Base-by-base conservation (phyloP, 1,140 invertebrate species). In the Zelostemma sp. region DNA sequence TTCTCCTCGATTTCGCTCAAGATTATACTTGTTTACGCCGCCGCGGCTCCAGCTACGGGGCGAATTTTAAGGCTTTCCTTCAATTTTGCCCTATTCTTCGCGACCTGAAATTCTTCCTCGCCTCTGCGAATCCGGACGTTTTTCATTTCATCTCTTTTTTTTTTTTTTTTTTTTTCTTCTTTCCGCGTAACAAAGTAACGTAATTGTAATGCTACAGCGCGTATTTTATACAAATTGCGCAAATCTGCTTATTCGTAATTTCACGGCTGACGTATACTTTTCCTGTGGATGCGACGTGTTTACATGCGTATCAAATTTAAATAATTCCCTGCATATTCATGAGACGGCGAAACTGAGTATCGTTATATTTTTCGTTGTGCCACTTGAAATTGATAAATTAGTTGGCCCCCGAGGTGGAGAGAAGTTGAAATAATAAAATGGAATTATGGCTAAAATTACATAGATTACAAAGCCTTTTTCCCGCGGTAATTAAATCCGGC, bases 1-100 rank as follows among this genome's bases (percentile, higher is more conserved):
- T n/a, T n/a, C n/a, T n/a, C n/a, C 65, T 53, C 57, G 53, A 68
- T 68, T 61, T 68, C 57, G 35, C 12, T 46, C 59, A 6, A 17
- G 18, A 15, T 41, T 21, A 33, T 40, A 57, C 51, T 54, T 67
- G 63, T 67, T 67, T 67, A 66, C 43, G 62, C 41, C 49, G 11
- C 8, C 21, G 21, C 21, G 21, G n/a, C n/a, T n/a, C n/a, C n/a
- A n/a, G n/a, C n/a, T n/a, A n/a, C n/a, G n/a, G n/a, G n/a, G n/a
- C n/a, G n/a, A n/a, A n/a, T n/a, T 25, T 4, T 25, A 8, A 25
- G 21, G 3, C 8, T 8, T 25, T 8, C 21, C 21, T 25, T 25
- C 21, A 25, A 25, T 25, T 25, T 8, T 8, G 21, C 21, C 8
- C 21, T 25, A 25, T 25, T 3, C 17, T 16, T n/a, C n/a, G n/a